phyloP scores from a whole-genome alignment of 2,888 invertebrate species.

The Aspidiotus destructor region DNA sequence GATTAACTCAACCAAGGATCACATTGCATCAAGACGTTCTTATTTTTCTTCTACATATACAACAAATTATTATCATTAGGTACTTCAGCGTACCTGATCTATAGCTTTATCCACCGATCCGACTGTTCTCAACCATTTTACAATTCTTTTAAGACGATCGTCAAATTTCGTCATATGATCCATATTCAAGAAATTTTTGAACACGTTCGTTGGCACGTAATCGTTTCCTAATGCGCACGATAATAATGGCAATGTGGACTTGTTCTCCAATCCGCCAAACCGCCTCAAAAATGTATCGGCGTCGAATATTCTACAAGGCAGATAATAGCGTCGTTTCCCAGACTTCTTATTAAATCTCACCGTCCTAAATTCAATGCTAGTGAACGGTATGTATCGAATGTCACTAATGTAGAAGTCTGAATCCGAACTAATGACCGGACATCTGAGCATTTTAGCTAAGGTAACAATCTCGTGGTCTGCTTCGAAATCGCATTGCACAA shows the following conservation, averaged over 20 bases:
- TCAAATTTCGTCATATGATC: slow-evolving; percentile 54
- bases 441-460: slow-evolving; percentile 63
- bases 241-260: slow-evolving; percentile 62
- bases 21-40: no score
- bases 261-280: slow-evolving; percentile 56
- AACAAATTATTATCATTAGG: no score
- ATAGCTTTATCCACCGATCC: slow-evolving; percentile 58
- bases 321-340: slow-evolving; percentile 43
- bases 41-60: no score
- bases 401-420: slow-evolving; percentile 90
- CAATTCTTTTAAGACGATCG: slow-evolving; percentile 56
- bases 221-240: slow-evolving; percentile 84
- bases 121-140: slow-evolving; percentile 67
- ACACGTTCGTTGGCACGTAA: slow-evolving; percentile 59
- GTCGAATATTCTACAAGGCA: slow-evolving; percentile 62
- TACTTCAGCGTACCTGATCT: slow-evolving; percentile 43
- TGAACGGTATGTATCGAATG: slow-evolving; percentile 68
- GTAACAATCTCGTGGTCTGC: slow-evolving; percentile 82
- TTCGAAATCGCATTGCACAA: slow-evolving; percentile 71
- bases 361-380: slow-evolving; percentile 50
- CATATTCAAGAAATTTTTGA: slow-evolving; percentile 59
- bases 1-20: no score
- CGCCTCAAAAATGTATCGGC: slow-evolving; percentile 57
- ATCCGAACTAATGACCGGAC: slow-evolving; percentile 84
- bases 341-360: slow-evolving; percentile 29